Percentiles rank a stretch among this genome's conserved stretches.
Conservation (phyloP, 2,797 vertebrate species). For the Neoniphon sammara region DNA sequence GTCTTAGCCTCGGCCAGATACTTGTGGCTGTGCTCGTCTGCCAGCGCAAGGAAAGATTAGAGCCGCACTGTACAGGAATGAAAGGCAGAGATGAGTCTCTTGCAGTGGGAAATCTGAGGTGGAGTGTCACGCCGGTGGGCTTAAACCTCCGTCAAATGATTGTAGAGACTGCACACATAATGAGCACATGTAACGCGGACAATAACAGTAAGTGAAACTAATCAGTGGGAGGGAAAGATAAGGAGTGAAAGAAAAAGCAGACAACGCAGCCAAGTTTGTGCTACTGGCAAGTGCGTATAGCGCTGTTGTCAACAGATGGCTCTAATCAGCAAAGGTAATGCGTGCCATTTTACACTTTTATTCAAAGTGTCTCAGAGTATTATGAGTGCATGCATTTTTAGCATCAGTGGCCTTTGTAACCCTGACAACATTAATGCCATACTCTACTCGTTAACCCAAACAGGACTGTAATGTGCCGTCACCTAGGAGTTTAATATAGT, state of each 20-base stretch:
- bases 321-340: too few relatives aligned
- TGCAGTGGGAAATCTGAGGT: constrained; percentile 47
- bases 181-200: background rate
- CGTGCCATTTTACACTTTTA: too few relatives aligned
- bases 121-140: constrained; percentile 6
- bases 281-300: too few relatives aligned
- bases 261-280: too few relatives aligned
- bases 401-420: too few relatives aligned
- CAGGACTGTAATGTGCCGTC: background rate
- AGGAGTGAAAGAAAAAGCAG: too few relatives aligned
- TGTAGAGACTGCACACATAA: constrained; percentile 6
- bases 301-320: too few relatives aligned
- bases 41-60: constrained; percentile 52
- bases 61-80: constrained; percentile 46
- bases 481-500: background rate
- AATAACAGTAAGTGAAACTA: background rate
- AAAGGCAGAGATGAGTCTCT: constrained; percentile 58
- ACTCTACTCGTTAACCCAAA: background rate
- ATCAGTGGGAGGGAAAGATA: too few relatives aligned
- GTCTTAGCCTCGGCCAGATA: constrained; percentile 70
- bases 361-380: too few relatives aligned
- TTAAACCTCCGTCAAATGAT: background rate
- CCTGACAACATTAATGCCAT: too few relatives aligned
- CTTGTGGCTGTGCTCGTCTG: constrained; percentile 72
- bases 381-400: too few relatives aligned